Evolutionary conservation across 2,888 invertebrate species (phyloP).

Genomic region (Sthenelais limicola): DNA sequence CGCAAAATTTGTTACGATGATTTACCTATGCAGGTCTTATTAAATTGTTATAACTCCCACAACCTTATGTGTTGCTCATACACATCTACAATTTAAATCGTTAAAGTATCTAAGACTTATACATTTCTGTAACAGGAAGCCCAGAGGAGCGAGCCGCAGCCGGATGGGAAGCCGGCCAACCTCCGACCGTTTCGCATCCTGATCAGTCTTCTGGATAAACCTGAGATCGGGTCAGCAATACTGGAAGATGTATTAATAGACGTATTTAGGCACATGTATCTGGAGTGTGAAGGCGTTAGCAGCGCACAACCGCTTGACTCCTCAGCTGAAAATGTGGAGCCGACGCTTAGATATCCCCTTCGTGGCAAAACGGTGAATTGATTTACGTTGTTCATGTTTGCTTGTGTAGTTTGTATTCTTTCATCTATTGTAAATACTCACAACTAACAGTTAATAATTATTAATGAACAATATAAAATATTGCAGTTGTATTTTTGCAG

Average conservation of each 20-base stretch:
- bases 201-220: constrained; percentile 87
- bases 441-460: too few relatives aligned
- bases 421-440: neutral
- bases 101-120: neutral
- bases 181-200: constrained; percentile 78
- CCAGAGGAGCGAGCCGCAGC: neutral
- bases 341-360: neutral
- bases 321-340: neutral
- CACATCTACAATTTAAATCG: too few relatives aligned
- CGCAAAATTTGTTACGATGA: too few relatives aligned
- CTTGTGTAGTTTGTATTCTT: neutral
- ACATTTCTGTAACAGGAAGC: constrained; percentile 21
- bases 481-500: neutral
- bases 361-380: constrained; percentile 13
- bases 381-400: too few relatives aligned
- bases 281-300: constrained; percentile 54
- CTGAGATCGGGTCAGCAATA: constrained; percentile 81
- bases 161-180: constrained; percentile 47
- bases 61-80: too few relatives aligned
- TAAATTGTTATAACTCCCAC: too few relatives aligned
- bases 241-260: constrained; percentile 73
- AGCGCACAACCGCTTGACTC: neutral
- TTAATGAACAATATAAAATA: too few relatives aligned
- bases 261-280: constrained; percentile 77
- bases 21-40: too few relatives aligned